Evolutionary conservation across 92 coral and sea anemone species (phyloP), one percentile per base, ranked within the genome.

Genomic region (Parazoanthus swiftii): DNA sequence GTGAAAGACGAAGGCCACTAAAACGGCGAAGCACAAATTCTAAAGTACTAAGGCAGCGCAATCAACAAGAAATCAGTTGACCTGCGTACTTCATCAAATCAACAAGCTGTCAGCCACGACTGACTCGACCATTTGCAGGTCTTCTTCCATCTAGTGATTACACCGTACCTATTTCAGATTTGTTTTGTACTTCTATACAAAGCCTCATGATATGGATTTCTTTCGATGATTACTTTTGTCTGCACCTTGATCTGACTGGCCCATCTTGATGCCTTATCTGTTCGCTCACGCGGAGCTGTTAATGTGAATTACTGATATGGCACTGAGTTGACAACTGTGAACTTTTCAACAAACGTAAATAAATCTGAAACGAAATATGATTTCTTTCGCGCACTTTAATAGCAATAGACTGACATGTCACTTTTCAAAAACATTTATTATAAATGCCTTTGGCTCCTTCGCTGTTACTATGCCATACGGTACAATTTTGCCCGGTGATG

Each of bases 401-500:
- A 80, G 85, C 85, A 72, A 33, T 72, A 54, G 26, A 70, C 59
- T 84, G 87, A 84, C 78, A 71, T 43, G 87, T 84, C 78, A 71
- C 11, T 71, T 84, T 63, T n/a, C 35, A 37, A 63, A 58, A 81
- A 48, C 81, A 36, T 25, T 84, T 72, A 72, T 46, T 29, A 29
- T 46, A 71, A 84, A 70, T 75, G 54, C 38, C 79, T 71, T 83
- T 84, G 39, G 87, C 63, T 16, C 51, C 6, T 29, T 43, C 37
- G 14, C 66, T 44, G 87, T 84, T 84, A 54, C 87, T 84, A 84
- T 51, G 87, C 87, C 87, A 84, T 84, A 84, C 87, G 87, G 87
- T 46, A 15, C 35, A 21, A 16, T 43, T 54, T 84, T 71, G 78
- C 78, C 87, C 80, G 6, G 54, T 39, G 80, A 76, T 76, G 16